Evolutionary conservation across 2,113 vertebrate genomes (phyloP).

Genomic region (Eidolon helvum): DNA sequence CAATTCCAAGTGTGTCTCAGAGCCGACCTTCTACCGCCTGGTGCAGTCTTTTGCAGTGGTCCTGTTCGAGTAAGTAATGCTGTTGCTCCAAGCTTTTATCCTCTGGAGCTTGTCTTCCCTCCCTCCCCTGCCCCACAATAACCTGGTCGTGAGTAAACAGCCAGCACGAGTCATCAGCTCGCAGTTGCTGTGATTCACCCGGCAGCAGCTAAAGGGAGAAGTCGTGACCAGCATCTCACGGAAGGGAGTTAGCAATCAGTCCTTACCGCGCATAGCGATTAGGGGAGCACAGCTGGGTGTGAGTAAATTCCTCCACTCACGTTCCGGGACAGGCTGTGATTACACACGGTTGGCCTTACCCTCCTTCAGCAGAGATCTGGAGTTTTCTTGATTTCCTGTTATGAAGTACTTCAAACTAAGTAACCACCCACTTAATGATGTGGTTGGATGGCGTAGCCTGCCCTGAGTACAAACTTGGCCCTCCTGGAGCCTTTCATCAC

Average conservation of each 20-base stretch:
- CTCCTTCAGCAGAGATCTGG: neutral
- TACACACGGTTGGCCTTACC: neutral
- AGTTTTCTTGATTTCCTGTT: neutral
- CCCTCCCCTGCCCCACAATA: accelerated
- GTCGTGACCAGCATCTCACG: neutral
- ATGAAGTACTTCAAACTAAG: neutral
- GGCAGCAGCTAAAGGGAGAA: neutral
- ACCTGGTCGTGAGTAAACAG: neutral
- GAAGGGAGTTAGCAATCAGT: neutral
- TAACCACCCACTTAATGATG: neutral
- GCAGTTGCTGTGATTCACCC: accelerated
- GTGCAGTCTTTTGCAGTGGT: slow-evolving; percentile 98
- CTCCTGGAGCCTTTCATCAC: neutral
- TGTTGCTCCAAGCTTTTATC: neutral
- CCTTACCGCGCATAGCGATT: neutral
- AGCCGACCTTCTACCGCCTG: slow-evolving; percentile 97
- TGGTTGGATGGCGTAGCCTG: neutral
- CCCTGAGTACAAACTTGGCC: neutral
- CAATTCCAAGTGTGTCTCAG: slow-evolving; percentile 95
- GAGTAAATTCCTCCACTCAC: neutral
- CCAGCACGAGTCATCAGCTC: accelerated
- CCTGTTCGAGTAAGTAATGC: slow-evolving; percentile 94
- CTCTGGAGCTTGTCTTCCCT: neutral
- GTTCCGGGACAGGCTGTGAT: neutral
- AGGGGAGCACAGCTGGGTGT: neutral